Conservation (phyloP, 2,113 vertebrate species). For the Alethe castanea region DNA sequence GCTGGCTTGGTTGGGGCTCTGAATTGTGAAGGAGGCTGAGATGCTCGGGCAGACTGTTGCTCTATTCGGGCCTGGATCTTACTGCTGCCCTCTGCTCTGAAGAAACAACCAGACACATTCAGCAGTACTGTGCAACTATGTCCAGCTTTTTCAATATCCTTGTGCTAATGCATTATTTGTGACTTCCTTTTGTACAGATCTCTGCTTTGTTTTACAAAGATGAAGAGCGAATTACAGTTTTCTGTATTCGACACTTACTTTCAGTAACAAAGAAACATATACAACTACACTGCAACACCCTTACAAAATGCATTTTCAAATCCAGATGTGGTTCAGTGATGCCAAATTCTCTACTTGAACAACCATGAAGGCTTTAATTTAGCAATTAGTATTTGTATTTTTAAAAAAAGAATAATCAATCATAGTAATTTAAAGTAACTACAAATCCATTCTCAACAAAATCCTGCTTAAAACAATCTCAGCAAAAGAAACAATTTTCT, state of each 20-base stretch:
- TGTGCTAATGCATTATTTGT: neutral
- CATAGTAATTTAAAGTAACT: neutral
- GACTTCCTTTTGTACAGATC: neutral
- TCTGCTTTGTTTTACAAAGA: neutral
- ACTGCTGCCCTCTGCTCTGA: conserved; percentile 97
- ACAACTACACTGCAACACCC: neutral
- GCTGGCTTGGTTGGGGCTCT: conserved; percentile 90
- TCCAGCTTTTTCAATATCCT: neutral
- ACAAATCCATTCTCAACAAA: neutral
- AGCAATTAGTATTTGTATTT: neutral
- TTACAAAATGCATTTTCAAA: neutral
- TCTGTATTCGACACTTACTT: neutral
- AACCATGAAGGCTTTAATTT: neutral
- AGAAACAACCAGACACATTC: conserved; percentile 25
- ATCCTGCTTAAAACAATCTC: neutral
- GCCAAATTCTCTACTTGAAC: neutral
- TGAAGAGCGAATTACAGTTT: neutral
- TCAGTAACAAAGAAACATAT: neutral
- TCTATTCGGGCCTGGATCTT: conserved; percentile 97
- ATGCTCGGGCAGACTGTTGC: conserved; percentile 87
- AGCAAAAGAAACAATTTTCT: neutral
- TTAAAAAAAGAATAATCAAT: neutral
- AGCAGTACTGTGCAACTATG: neutral
- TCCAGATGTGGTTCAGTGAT: neutral
- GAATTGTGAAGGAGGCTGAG: conserved; percentile 85